phyloP scores from a whole-genome alignment of 2,113 vertebrate species.

The Nycticryphes semicollaris region DNA sequence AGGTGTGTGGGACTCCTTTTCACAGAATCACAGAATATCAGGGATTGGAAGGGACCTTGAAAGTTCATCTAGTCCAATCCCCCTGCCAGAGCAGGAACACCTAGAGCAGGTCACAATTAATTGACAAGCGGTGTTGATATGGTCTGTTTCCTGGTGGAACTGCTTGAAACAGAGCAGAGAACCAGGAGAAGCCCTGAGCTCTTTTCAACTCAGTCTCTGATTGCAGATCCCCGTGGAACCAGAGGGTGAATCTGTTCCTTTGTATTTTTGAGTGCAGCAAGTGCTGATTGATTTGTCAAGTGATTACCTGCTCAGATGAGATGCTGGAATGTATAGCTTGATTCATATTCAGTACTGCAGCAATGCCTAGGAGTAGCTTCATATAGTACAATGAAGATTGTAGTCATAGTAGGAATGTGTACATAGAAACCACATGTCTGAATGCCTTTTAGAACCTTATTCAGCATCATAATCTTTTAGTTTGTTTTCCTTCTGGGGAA shows the following conservation, averaged over 20 bases:
- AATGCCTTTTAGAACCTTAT: background rate
- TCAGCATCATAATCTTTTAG: background rate
- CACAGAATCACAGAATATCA: too few relatives aligned
- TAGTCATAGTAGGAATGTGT: background rate
- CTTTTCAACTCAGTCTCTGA: background rate
- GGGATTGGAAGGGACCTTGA: too few relatives aligned
- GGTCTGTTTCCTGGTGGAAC: background rate
- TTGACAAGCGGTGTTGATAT: fast-evolving
- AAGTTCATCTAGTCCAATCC: too few relatives aligned
- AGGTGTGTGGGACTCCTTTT: background rate
- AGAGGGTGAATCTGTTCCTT: constrained; percentile 39
- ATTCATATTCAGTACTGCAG: constrained; percentile 22
- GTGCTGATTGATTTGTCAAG: constrained; percentile 59
- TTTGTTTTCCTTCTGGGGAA: background rate
- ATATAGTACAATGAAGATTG: background rate
- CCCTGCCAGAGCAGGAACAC: too few relatives aligned
- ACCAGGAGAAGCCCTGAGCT: background rate
- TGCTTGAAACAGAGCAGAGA: background rate
- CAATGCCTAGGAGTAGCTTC: background rate
- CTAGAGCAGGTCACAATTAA: too few relatives aligned
- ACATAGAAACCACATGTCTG: background rate
- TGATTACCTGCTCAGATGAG: constrained; percentile 61
- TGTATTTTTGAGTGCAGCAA: constrained; percentile 53
- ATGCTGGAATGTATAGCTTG: constrained; percentile 18
- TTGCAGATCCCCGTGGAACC: constrained; percentile 15